phyloP scores from a whole-genome alignment of 2,797 vertebrate species.

The Fringilla coelebs region DNA sequence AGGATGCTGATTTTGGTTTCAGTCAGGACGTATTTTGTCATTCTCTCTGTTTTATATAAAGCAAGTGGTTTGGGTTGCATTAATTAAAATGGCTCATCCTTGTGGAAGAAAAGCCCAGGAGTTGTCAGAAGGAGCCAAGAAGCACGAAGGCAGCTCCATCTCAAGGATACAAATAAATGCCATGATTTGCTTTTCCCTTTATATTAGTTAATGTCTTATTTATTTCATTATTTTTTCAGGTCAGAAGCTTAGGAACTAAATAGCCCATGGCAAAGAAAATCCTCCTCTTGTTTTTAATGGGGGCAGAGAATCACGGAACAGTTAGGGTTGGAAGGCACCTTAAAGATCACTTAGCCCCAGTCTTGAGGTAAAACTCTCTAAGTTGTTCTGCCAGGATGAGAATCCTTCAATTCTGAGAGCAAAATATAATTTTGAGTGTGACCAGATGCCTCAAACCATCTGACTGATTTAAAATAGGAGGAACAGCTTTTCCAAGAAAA shows the following conservation, averaged over 20 bases:
- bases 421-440: not conserved
- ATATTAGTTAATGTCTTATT: not conserved
- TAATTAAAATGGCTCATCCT: not conserved
- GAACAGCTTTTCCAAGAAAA: not conserved
- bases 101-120: not conserved
- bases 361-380: not conserved
- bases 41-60: not conserved
- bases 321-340: not conserved
- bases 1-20: not conserved
- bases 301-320: not conserved
- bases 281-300: not conserved
- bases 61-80: not conserved
- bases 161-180: not conserved
- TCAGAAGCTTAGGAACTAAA: not conserved
- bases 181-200: not conserved
- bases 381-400: not conserved
- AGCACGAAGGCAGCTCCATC: not conserved
- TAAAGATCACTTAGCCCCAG: not conserved
- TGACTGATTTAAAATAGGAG: conserved; percentile 1
- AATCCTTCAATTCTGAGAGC: not conserved
- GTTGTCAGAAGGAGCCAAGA: not conserved
- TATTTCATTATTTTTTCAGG: not conserved
- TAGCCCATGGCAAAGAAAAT: not conserved
- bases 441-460: not conserved
- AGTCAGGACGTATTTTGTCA: not conserved